Base-by-base conservation (phyloP, 2,113 vertebrate species). In the Percopsis transmontana region DNA sequence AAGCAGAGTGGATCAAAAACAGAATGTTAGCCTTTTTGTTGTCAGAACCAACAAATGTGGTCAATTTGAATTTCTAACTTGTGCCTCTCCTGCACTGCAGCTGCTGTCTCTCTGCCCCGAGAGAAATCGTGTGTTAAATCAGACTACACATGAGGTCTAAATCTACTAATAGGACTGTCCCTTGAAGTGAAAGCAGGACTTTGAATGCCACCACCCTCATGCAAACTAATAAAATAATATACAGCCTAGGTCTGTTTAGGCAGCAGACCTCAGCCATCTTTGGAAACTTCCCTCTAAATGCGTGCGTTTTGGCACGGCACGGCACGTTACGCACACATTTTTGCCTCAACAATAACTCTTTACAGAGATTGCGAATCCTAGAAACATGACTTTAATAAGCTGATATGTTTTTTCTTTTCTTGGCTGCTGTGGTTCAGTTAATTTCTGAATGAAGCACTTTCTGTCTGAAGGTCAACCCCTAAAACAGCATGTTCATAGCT, bases 381-480 rank as follows among this genome's bases (percentile, higher is more conserved):
- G 27, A 5, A 8, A 19, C 19, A 53, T 58, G n/a, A 1, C 45
- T 27, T 70, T 47, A 68, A 62, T 33, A 74, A 57, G 60, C 45
- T 56, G 51, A 65, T 24, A 70, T 45, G 40, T 42, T 58, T 45
- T 69, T 66, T 58, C 44, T 41, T 56, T 3, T 0, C 3, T 27
- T 54, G 3, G 16, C 60, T 62, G 63, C 33, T 48, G 23, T 20
- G 33, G 52, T 60, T 39, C 33, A 64, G 59, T 66, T 50, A 0
- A 40, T 48, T 38, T 58, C 61, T 11, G 56, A 71, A 56, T 41
- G 58, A 60, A 33, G 4, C 15, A 48, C 45, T 64, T 41, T 74
- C 55, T 74, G 13, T 71, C 54, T 56, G 54, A 77, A 76, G 72
- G 76, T 72, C 64, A 53, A 58, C 39, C 47, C 16, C n/a, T 64